Percentiles rank a stretch among this genome's conserved stretches.
Evolutionary conservation across 2,113 vertebrate genomes (phyloP).

Genomic region (Marmota monax): DNA sequence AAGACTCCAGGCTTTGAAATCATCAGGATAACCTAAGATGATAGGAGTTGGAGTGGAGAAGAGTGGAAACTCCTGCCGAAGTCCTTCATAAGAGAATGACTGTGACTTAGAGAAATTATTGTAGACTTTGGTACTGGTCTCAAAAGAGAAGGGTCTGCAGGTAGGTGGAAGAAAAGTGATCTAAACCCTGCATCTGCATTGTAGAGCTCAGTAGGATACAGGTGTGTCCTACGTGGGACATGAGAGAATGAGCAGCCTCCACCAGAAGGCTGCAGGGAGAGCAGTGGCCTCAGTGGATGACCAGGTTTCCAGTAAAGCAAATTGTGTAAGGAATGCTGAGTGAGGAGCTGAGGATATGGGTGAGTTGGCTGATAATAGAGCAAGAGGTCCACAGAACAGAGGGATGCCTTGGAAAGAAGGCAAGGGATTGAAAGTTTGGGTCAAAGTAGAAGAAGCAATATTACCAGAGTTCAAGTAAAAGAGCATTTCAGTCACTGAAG

Average conservation of each 20-base stretch:
- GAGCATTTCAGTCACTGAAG: neutral
- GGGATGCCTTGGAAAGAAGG: neutral
- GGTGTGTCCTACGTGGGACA: neutral
- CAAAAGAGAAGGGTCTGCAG: neutral
- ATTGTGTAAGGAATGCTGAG: neutral
- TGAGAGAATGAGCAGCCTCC: neutral
- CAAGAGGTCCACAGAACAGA: neutral
- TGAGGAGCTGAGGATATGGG: neutral
- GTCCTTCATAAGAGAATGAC: neutral
- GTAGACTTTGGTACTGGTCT: neutral
- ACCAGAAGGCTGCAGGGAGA: neutral
- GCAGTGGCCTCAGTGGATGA: neutral
- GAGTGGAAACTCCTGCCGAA: neutral
- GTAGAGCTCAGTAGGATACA: neutral
- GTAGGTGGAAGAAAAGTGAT: neutral
- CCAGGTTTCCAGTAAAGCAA: neutral
- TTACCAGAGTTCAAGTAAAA: constrained; percentile 1
- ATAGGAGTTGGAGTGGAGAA: neutral
- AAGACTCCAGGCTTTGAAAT: neutral
- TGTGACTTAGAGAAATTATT: neutral
- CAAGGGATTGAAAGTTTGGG: neutral
- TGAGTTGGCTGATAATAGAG: neutral
- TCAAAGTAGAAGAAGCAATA: constrained; percentile 4
- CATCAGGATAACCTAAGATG: neutral
- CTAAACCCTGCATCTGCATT: neutral